A percentile compares a stretch with the other conserved stretches of the same genome.
These are phyloP conservation scores for Rhyacophila evoluta DNA, from an alignment of 2,888 invertebrate species.

Conservation along the genomic window DNA sequence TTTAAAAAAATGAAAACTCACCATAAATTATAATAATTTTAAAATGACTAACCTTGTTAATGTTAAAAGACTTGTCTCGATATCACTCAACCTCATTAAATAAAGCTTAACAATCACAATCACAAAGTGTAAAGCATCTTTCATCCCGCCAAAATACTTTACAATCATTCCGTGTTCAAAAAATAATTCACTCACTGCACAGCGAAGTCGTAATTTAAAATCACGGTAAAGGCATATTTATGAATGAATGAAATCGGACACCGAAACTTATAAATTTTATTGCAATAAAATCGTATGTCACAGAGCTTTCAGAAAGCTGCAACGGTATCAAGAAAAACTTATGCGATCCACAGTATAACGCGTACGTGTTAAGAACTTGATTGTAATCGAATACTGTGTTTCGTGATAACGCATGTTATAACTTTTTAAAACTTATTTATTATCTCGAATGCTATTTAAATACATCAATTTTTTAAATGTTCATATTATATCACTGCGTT, in stretches of 20 bases:
- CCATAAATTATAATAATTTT: no score
- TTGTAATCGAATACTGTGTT: neutral
- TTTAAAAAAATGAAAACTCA: no score
- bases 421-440: no score
- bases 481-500: no score
- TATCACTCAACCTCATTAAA: no score
- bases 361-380: neutral
- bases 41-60: no score
- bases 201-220: conserved; percentile 27
- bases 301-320: neutral
- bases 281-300: conserved; percentile 35
- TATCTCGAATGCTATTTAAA: no score
- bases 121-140: neutral
- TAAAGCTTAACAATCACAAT: no score
- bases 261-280: conserved; percentile 33
- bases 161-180: neutral
- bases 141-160: neutral
- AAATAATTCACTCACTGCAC: neutral
- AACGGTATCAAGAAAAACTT: neutral
- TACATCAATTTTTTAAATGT: no score
- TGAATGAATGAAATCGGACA: conserved; percentile 44
- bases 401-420: no score
- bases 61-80: no score
- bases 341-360: neutral
- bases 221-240: conserved; percentile 37